Base-by-base conservation (phyloP, 2,888 invertebrate genomes). In the Acleris literana region DNA sequence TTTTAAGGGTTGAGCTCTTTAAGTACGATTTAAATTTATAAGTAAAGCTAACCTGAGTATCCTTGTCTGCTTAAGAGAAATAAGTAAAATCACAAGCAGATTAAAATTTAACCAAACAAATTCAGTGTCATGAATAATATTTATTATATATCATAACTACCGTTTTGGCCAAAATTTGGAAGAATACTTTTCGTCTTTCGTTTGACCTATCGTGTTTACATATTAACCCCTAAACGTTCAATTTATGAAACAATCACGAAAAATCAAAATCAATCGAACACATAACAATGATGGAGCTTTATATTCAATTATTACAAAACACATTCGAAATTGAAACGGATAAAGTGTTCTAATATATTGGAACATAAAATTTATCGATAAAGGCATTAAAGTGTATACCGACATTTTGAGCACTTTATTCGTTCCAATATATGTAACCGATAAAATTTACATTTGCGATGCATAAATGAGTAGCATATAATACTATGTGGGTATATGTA, bases 161-260 rank as follows among this genome's bases (percentile, higher is more conserved):
- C 76, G 61, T 78, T 88, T 91, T 91, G 90, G 90, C 90, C 88
- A 82, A 83, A 86, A 84, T 83, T 81, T 88, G 90, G 92, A 91
- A 92, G 91, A 90, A 86, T 86, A 86, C 80, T 81, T 84, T 81
- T 78, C 76, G 74, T 71, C 68, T 73, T 83, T 84, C 85, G 76
- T 80, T 83, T 76, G 75, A 76, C 76, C 76, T 79, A 75, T 76
- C 70, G 71, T 69, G 71, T 77, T 76, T 81, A 80, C 74, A 74
- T 72, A 71, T 25, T 54, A 69, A 57, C 52, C 39, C 22, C 65
- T 66, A 66, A 5, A 52, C 17, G 33, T 61, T 53, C 16, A 52
- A 17, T 48, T 17, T 1, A 46, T n/a, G 17, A 46, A n/a, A 39
- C 9, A 9, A 13, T 39, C 13, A 39, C 39, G 9, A 39, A 4